Evolutionary conservation across 2,888 invertebrate species (phyloP).

Genomic region (Theristus sp.): DNA sequence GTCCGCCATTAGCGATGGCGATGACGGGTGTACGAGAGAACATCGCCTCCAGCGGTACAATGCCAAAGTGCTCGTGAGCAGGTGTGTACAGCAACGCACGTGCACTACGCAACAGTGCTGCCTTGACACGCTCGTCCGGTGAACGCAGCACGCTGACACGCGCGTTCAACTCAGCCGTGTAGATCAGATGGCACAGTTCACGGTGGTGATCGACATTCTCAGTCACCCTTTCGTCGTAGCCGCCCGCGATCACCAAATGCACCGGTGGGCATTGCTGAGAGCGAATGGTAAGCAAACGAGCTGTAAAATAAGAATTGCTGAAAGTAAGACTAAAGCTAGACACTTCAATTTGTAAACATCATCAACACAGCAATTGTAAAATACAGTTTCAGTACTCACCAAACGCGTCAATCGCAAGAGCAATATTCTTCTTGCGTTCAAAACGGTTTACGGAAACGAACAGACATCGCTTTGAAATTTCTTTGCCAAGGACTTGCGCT

Average conservation of each 20-base stretch:
- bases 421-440: slow-evolving; percentile 87
- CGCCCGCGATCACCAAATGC: slow-evolving; percentile 78
- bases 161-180: slow-evolving; percentile 15
- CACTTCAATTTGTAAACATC: no score
- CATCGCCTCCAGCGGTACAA: slow-evolving; percentile 97
- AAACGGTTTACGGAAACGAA: slow-evolving; percentile 89
- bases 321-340: neutral
- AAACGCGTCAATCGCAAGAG: slow-evolving; percentile 61
- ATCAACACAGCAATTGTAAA: no score
- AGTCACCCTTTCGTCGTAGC: slow-evolving; percentile 67
- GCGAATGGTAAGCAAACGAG: neutral
- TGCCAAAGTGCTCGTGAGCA: slow-evolving; percentile 91
- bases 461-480: slow-evolving; percentile 26
- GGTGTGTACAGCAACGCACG: slow-evolving; percentile 80
- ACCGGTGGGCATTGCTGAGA: no score
- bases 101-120: slow-evolving; percentile 54
- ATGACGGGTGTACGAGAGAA: slow-evolving; percentile 75
- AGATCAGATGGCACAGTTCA: slow-evolving; percentile 50
- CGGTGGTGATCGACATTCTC: slow-evolving; percentile 70
- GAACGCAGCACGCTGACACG: slow-evolving; percentile 64
- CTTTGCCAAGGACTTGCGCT: neutral
- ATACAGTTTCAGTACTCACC: slow-evolving; percentile 38
- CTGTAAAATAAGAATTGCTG: neutral
- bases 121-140: slow-evolving; percentile 63
- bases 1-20: slow-evolving; percentile 78